Conservation (phyloP, 2,888 invertebrate genomes). For the Scaptomyza tumidula region DNA sequence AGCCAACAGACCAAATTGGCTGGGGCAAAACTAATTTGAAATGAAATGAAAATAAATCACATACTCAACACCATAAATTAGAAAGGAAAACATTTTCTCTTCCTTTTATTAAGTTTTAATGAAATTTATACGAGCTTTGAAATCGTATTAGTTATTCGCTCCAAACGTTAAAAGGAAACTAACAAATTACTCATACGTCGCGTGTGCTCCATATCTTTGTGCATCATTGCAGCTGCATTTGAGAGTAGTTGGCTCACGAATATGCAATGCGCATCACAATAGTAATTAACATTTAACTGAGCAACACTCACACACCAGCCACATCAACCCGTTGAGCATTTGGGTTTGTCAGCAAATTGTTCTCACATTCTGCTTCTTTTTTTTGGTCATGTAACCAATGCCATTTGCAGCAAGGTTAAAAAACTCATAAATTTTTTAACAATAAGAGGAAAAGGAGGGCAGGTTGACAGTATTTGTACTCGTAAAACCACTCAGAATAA, state of each 20-base stretch:
- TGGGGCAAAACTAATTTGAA: neutral
- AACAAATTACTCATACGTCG: constrained; percentile 50
- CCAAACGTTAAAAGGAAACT: constrained; percentile 1
- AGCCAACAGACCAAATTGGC: neutral
- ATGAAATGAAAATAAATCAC: constrained; percentile 1
- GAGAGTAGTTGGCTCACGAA: constrained; percentile 13
- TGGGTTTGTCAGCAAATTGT: constrained; percentile 34
- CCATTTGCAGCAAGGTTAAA: constrained; percentile 65
- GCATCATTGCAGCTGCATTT: constrained; percentile 18
- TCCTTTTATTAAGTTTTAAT: too few species aligned
- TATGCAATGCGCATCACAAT: constrained; percentile 49
- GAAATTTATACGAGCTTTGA: too few species aligned
- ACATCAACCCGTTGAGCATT: constrained; percentile 15
- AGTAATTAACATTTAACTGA: constrained; percentile 68
- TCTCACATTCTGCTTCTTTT: neutral
- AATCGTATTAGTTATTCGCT: neutral
- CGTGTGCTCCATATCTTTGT: constrained; percentile 13
- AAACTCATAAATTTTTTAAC: constrained; percentile 65
- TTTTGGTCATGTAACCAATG: constrained; percentile 14
- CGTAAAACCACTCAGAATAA: constrained; percentile 57
- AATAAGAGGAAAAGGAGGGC: constrained; percentile 16
- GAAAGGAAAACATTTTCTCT: neutral
- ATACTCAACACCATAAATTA: neutral
- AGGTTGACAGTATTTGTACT: constrained; percentile 31
- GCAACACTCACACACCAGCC: constrained; percentile 12